These are phyloP conservation scores for Aphaenogaster ashmeadi DNA, from an alignment of 1,140 invertebrate genomes.

Conservation along the genomic window DNA sequence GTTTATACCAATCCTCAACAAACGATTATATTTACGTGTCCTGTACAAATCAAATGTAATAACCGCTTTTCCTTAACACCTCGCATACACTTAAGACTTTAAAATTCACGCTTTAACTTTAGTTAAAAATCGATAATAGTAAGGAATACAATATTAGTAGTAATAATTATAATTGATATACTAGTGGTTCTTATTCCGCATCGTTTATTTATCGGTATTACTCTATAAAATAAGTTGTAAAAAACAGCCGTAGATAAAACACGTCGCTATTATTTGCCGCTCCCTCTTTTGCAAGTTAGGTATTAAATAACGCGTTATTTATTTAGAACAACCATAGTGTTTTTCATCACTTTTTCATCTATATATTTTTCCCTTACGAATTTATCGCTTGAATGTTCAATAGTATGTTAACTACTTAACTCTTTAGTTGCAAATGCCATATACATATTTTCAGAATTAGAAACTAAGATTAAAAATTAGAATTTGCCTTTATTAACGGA, in stretches of 20 bases:
- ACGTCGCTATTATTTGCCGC: constrained; percentile 31
- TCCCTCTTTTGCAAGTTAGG: constrained; percentile 63
- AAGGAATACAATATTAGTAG: constrained; percentile 75
- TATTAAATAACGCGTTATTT: constrained; percentile 77
- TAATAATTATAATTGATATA: constrained; percentile 76
- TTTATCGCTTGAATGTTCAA: constrained; percentile 81
- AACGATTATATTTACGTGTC: constrained; percentile 73
- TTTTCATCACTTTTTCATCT: constrained; percentile 60
- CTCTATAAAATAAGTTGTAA: constrained; percentile 74
- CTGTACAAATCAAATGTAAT: constrained; percentile 73
- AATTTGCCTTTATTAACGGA: not conserved
- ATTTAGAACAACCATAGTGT: constrained; percentile 74
- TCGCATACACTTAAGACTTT: constrained; percentile 71
- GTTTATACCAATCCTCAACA: constrained; percentile 77
- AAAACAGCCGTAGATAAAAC: constrained; percentile 70
- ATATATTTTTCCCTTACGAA: constrained; percentile 76
- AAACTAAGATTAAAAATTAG: not conserved
- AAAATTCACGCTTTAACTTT: constrained; percentile 78
- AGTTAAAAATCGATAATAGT: constrained; percentile 74
- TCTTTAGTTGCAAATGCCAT: constrained; percentile 42
- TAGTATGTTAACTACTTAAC: constrained; percentile 74
- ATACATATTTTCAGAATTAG: not conserved
- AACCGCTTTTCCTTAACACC: constrained; percentile 52
- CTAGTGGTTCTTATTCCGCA: constrained; percentile 71
- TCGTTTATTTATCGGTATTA: constrained; percentile 68